Base-by-base conservation (phyloP, 1,140 invertebrate genomes). In the Zaprionus ornatus region DNA sequence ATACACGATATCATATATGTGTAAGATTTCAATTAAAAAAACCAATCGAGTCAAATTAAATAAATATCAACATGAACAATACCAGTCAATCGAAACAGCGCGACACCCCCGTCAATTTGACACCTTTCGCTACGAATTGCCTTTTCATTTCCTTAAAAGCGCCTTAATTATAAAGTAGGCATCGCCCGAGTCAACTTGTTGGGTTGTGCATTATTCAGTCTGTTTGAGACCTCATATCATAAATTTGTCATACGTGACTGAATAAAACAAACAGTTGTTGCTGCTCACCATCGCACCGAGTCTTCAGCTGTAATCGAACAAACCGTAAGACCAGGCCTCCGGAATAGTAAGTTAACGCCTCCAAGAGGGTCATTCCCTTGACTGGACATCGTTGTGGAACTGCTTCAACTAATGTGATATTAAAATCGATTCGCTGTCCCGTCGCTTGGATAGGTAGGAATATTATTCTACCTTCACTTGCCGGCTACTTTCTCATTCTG, bases 141-240 rank as follows among this genome's bases (percentile, higher is more conserved):
- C 15, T 27, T 67, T 82, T 82, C 21, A 87, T 79, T 77, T 80
- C n/a, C 45, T 73, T 83, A 77, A 88, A 64, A 80, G 84, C 73
- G 66, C 7, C 52, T 80, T 57, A 83, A 87, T 88, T 83, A 87
- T 77, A 82, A 82, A 82, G 74, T 52, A 65, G 64, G 5, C 50
- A 50, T 48, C 62, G 40, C 4, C 12, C 15, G 25, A 57, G 25
- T 76, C 27, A 71, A 45, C 62, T 56, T 72, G 50, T 55, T 57
- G 64, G 62, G 6, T 19, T 48, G 32, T 87, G 19, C 72, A 90
- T 84, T 75, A 88, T 90, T 87, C 23, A 88, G n/a, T 75, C 56
- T 60, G 64, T 78, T 74, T 40, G 35, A 67, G 67, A 29, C 78
- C 55, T 52, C 35, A 27, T 62, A 79, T 66, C 75, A 73, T 77